Evolutionary conservation across 2,797 vertebrate species (phyloP).

Genomic region (Epinephelus awoara): DNA sequence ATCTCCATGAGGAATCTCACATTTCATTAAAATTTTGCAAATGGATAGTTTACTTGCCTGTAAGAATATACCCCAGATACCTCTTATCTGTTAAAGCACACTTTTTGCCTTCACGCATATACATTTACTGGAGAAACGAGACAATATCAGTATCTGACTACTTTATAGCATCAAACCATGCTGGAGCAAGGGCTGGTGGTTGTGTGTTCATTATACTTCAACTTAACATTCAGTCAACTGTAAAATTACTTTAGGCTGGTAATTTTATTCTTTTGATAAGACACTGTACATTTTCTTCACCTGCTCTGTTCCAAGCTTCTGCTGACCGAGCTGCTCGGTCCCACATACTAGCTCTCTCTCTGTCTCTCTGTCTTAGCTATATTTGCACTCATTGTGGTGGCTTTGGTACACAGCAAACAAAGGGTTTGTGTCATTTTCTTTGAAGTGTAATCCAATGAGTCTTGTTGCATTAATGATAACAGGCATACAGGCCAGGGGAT

Average conservation of each 20-base stretch:
- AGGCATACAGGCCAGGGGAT: neutral
- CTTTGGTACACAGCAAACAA: neutral
- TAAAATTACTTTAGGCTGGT: neutral
- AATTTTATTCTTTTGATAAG: slow-evolving; percentile 1
- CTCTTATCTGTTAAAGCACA: neutral
- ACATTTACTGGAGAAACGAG: slow-evolving; percentile 2
- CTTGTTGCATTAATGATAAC: slow-evolving; percentile 1
- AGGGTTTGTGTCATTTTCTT: slow-evolving; percentile 4
- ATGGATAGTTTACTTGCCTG: neutral
- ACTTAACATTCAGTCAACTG: neutral
- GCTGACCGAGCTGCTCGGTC: neutral
- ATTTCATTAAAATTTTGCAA: neutral
- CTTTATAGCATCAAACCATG: neutral
- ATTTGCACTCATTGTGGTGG: neutral
- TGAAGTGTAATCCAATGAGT: slow-evolving; percentile 5
- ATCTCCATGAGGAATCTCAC: neutral
- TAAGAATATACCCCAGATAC: neutral
- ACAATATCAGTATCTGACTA: neutral
- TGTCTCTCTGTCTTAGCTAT: neutral
- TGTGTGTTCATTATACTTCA: neutral
- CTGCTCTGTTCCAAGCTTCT: slow-evolving; percentile 6
- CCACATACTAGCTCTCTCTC: neutral
- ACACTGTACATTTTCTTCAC: neutral
- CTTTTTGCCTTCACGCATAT: neutral
- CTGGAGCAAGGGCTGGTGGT: neutral